Base-by-base conservation (phyloP, 2,888 invertebrate genomes). In the Deroplatys truncata region DNA sequence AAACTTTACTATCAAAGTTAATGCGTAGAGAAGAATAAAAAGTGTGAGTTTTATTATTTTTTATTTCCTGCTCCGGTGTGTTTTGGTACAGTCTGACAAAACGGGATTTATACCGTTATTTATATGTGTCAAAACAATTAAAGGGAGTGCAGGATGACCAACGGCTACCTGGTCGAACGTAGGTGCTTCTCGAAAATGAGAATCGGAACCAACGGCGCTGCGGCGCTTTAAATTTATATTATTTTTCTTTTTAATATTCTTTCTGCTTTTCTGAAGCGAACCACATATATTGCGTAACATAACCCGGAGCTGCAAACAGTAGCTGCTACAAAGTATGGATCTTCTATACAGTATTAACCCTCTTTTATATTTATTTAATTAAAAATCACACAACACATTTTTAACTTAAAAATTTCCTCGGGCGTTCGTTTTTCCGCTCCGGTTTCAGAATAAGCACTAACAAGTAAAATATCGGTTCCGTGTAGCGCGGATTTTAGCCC, bases 1-100 rank as follows among this genome's bases (percentile, higher is more conserved):
- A 89, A 87, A 82, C 86, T 86, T 86, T 84, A 84, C 86, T 89
- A 89, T 89, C 89, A 89, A 86, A 86, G 89, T 89, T 89, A 89
- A 86, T 86, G 86, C 86, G 87, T 83, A 83, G 29, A 82, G 87
- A 82, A 87, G 82, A 35, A 87, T 82, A n/a, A 87, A 87, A 87
- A 84, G 31, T 25, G 35, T 82, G 28, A 25, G 82, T 25, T 82
- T 87, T 87, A 49, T 86, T 29, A 29, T 72, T 72, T 87, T 85
- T 85, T 43, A 85, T 85, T n/a, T 87, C 82, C 28, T 72, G 56
- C 56, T 72, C 56, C 56, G 56, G 56, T 72, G 56, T 72, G 56
- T 25, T 72, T 72, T 72, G 56, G 56, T 72, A 72, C 20, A 72
- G 25, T 72, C 56, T 72, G 35, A 87, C 82, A 82, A 87, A 87